Evolutionary conservation across 1,140 invertebrate genomes (phyloP), one percentile per base, ranked within the genome.

Genomic region (Drosophila pseudoananassae): DNA sequence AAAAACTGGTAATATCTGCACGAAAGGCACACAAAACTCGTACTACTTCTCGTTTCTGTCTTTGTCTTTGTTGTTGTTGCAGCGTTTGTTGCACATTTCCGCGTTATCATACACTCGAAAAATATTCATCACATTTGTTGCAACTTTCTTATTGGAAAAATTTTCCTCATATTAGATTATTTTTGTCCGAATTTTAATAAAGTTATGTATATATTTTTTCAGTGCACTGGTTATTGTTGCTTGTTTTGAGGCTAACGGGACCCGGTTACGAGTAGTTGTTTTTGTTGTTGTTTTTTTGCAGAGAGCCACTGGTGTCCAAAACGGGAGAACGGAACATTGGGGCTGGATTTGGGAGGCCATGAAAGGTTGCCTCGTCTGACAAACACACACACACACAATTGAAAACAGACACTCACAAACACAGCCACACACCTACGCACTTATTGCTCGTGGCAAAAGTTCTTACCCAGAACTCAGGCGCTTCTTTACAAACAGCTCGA

Each of bases 381-480:
- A 45, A 56, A 70, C 56, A 64, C 51, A 57, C 23, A 20, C 55
- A 43, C 70, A 68, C 29, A 46, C 3, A 17, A 8, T 23, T 20
- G 29, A 47, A 40, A 61, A 74, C 45, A 56, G 25, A n/a, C 64
- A 65, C 46, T 20, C 57, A 31, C 55, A 55, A 58, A 54, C 50
- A 25, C 45, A 53, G 46, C 60, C 57, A 65, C 61, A 70, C 66
- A 85, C 72, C 43, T 65, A 56, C 57, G 61, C 56, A 70, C 40
- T 49, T 65, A 47, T 56, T 65, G 38, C 58, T 81, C 66, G 75
- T 78, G 81, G 69, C 82, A 76, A 63, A 64, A 76, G 40, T 14
- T 78, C 90, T 90, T 90, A 91, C 90, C 90, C 76, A 75, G 77
- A 73, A 50, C 66, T 89, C 23, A 83, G 54, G 9, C 87, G 81